Evolutionary conservation across 2,888 invertebrate species (phyloP).

Genomic region (Polyploca ridens): DNA sequence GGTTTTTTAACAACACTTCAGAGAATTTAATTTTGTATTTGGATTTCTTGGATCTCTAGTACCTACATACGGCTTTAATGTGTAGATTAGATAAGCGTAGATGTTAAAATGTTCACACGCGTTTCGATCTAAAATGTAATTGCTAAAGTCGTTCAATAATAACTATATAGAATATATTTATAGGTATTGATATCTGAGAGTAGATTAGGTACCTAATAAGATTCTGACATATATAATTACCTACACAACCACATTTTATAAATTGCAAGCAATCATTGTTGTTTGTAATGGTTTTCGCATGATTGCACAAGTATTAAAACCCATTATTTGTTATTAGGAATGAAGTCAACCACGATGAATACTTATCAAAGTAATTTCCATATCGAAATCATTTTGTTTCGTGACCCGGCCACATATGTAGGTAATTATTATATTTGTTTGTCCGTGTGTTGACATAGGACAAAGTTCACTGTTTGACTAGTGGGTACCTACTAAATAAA

Average conservation of each 20-base stretch:
- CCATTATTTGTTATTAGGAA: slow-evolving; percentile 62
- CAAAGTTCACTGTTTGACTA: slow-evolving; percentile 47
- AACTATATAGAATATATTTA: neutral
- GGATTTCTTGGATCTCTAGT: neutral
- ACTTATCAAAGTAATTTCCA: slow-evolving; percentile 42
- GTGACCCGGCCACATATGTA: slow-evolving; percentile 32
- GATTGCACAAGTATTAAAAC: slow-evolving; percentile 52
- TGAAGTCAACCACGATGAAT: slow-evolving; percentile 47
- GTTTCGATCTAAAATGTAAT: no score
- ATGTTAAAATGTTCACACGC: no score
- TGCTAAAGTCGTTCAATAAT: no score
- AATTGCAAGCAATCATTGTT: slow-evolving; percentile 58
- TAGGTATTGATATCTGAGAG: neutral
- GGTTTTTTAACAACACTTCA: slow-evolving; percentile 25
- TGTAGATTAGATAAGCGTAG: no score
- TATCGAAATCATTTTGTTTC: slow-evolving; percentile 45
- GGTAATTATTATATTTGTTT: slow-evolving; percentile 35
- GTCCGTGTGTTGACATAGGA: slow-evolving; percentile 59
- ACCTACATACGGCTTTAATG: no score
- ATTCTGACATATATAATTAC: slow-evolving; percentile 35
- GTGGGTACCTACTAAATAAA: slow-evolving; percentile 50
- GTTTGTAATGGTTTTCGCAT: slow-evolving; percentile 59
- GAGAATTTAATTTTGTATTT: neutral
- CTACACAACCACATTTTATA: slow-evolving; percentile 48
- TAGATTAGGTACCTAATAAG: neutral